Evolutionary conservation across 1,140 invertebrate genomes (phyloP).

Genomic region (Bombus cullumanus): DNA sequence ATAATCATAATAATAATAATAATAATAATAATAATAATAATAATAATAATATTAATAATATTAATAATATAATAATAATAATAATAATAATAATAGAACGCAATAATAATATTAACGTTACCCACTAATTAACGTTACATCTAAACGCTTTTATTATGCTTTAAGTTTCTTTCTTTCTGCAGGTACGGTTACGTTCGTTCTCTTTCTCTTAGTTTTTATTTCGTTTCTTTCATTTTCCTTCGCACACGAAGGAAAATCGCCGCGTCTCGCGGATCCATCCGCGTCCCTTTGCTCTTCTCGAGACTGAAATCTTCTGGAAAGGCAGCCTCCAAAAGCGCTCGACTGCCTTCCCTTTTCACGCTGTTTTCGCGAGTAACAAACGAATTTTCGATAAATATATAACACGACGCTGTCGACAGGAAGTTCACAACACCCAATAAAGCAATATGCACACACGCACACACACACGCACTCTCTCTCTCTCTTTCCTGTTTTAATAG

Average conservation of each 20-base stretch:
- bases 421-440: conserved; percentile 29
- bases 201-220: conserved; percentile 4
- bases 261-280: background rate
- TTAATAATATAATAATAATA: conserved; percentile 30
- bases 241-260: background rate
- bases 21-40: conserved; percentile 46
- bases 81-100: conserved; percentile 66
- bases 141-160: conserved; percentile 67
- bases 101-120: conserved; percentile 69
- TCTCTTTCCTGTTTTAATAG: conserved; percentile 13
- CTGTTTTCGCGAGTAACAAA: conserved; percentile 22
- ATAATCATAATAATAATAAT: conserved; percentile 45
- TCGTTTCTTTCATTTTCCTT: background rate
- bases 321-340: background rate
- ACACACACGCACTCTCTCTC: background rate
- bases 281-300: background rate
- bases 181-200: conserved; percentile 62
- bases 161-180: conserved; percentile 63
- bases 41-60: conserved; percentile 67
- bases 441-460: background rate
- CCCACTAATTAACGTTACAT: conserved; percentile 71
- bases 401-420: conserved; percentile 31
- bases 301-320: background rate
- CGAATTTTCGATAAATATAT: conserved; percentile 42
- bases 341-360: too few relatives aligned